Conservation (phyloP, 2,797 vertebrate genomes). For the Morelia viridis region DNA sequence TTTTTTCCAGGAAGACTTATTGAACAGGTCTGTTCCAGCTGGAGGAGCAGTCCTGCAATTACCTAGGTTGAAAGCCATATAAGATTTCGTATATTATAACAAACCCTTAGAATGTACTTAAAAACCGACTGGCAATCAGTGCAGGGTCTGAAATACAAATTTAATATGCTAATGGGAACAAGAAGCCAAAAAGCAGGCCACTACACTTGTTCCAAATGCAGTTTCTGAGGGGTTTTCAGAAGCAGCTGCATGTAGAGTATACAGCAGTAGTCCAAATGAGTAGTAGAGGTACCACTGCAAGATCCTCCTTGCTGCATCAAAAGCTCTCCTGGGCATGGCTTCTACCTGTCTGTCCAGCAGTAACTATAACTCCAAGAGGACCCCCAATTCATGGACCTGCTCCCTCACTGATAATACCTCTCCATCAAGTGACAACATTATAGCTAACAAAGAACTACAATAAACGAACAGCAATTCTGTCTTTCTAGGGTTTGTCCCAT, state of each 20-base stretch:
- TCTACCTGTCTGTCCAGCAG: neutral
- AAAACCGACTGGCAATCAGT: neutral
- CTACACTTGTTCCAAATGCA: neutral
- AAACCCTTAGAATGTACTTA: neutral
- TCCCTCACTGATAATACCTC: neutral
- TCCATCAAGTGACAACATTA: neutral
- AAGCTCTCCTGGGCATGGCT: neutral
- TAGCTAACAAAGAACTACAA: neutral
- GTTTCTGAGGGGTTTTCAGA: neutral
- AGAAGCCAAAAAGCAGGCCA: neutral
- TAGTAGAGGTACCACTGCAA: neutral
- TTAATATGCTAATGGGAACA: neutral
- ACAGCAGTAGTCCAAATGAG: neutral
- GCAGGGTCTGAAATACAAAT: neutral
- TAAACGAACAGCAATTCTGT: neutral
- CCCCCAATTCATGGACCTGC: neutral
- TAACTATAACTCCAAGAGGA: neutral
- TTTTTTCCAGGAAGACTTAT: neutral
- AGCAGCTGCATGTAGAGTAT: neutral
- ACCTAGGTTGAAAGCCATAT: neutral
- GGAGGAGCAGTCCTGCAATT: neutral
- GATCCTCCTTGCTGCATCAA: neutral
- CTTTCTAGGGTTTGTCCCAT: neutral
- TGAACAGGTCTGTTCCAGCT: neutral
- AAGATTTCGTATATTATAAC: neutral